Evolutionary conservation across 2,888 invertebrate species (phyloP), one percentile per base, ranked within the genome.

Genomic region (Dicycla oo): DNA sequence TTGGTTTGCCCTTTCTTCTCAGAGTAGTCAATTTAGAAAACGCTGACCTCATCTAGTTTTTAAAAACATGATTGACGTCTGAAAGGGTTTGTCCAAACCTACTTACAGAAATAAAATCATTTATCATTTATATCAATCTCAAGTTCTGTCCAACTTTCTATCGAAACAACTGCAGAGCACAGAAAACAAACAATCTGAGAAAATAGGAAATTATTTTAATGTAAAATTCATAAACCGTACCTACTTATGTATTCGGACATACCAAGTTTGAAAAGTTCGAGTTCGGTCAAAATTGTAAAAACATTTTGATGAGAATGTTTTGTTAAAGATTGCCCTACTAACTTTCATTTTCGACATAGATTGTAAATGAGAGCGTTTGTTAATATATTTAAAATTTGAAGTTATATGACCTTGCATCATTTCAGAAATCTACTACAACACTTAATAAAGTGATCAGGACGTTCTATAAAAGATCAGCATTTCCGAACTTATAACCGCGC

Each of bases 161-260:
- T 51, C 11, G 15, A 64, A 69, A 72, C 23, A 71, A 60, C 34
- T 58, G 26, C 57, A 63, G 23, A 53, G 7, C 18, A 38, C 60
- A 72, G 18, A 54, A 57, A 62, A 71, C 49, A 71, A 61, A 76
- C 64, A 72, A 47, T 51, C 53, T 30, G 11, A 67, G n/a, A 43
- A 73, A 82, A 67, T 51, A 51, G 8, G 69, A n/a, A 62, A 67
- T 61, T 62, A n/a, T 62, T 58, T 68, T 38, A 51, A 79, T 74
- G 40, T 60, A 82, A 80, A 73, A 78, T 71, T 82, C 66, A 72
- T 68, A 64, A 81, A 53, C 58, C 34, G 18, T 76, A 38, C 47
- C 20, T 57, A 23, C 43, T 62, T 53, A 26, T 23, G 56, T 57
- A 75, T 75, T 56, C 45, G 57, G 66, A 65, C 61, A 70, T 80